Conservation (phyloP, 2,888 invertebrate genomes). For the Stomorhina lunata region DNA sequence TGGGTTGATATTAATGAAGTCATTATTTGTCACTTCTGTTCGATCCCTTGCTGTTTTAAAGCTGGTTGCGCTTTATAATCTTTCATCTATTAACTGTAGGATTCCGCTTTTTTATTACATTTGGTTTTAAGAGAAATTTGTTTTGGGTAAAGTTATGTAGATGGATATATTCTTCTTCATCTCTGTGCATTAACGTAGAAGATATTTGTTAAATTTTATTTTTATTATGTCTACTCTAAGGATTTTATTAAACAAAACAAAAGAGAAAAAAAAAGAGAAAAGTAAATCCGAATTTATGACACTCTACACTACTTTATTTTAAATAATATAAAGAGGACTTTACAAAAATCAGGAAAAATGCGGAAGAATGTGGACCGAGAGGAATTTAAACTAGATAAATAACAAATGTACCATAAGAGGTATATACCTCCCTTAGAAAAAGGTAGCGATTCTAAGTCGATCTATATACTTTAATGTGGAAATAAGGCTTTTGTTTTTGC, state of each 20-base stretch:
- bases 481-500: no score
- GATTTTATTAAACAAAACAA: conserved; percentile 17
- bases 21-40: not conserved
- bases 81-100: conserved; percentile 19
- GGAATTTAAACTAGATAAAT: no score
- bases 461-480: no score
- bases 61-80: conserved; percentile 21
- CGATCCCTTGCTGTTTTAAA: not conserved
- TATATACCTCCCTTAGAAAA: no score
- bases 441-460: no score
- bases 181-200: not conserved
- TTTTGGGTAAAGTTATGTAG: not conserved
- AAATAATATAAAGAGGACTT: no score
- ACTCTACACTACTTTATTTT: no score
- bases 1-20: not conserved
- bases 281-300: no score
- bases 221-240: conserved; percentile 29
- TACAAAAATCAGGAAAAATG: no score
- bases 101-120: conserved; percentile 6
- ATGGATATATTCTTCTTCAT: conserved; percentile 6
- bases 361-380: no score
- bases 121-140: conserved; percentile 16
- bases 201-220: not conserved
- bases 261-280: no score
- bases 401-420: no score